Base-by-base conservation (phyloP, 2,888 invertebrate genomes). In the Ephialtes manifestator region DNA sequence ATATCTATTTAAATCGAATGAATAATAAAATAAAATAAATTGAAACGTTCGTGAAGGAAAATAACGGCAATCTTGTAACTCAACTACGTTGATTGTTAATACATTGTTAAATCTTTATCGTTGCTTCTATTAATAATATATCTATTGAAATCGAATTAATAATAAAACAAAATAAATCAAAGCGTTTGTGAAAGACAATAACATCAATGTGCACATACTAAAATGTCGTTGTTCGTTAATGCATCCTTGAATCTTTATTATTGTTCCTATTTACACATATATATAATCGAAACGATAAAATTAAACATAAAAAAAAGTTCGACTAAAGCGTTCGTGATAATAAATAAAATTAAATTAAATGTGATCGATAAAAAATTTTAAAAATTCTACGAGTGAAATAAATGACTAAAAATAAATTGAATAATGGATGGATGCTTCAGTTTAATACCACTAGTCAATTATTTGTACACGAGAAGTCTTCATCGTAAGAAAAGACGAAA, bases 401-500 rank as follows among this genome's bases (percentile, higher is more conserved):
- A 67, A 24, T 67, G 67, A 8, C 39, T 13, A 11, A 58, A 18
- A 35, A 74, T 60, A 43, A 24, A 65, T 31, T 24, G 5, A 60
- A 74, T 58, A 77, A 91, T 90, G 88, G 84, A 89, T 60, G 20
- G 81, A 58, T 88, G 90, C 86, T 90, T 87, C 84, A 86, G 88
- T 68, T 88, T 92, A 81, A 83, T 82, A 39, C 87, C 88, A 53
- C 87, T 91, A 71, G 85, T 90, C 76, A 90, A 90, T 87, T 91
- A 89, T 81, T 81, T 90, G 67, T 89, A 88, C 86, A 88, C 89
- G 71, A 90, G 85, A 81, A 90, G 89, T 74, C 87, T 90, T 76
- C 88, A 82, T 58, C 87, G 88, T 78, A 89, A 87, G 78, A 86
- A 84, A 76, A 88, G 85, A 43, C 84, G 83, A 72, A 72, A 86